Evolutionary conservation across 2,113 vertebrate species (phyloP).

Genomic region (Oplegnathus fasciatus): DNA sequence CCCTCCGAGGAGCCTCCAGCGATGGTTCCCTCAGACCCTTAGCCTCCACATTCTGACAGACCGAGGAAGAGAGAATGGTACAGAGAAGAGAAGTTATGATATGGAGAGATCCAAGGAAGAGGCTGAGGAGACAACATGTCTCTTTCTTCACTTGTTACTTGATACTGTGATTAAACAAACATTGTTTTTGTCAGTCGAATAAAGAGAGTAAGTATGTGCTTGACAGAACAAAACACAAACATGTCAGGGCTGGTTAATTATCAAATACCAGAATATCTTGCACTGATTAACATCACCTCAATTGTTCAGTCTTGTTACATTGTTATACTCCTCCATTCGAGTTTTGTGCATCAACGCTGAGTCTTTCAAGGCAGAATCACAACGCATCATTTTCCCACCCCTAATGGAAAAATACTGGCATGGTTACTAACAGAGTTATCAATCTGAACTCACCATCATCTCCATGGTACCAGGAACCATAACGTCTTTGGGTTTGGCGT

Average conservation of each 20-base stretch:
- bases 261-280: background rate
- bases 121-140: background rate
- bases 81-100: background rate
- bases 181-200: background rate
- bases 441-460: constrained; percentile 89
- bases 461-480: constrained; percentile 90
- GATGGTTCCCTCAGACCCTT: constrained; percentile 92
- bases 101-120: background rate
- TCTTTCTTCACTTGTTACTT: background rate
- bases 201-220: background rate
- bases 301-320: background rate
- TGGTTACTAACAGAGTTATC: background rate
- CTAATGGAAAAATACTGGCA: background rate
- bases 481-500: constrained; percentile 96
- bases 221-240: background rate
- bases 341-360: background rate
- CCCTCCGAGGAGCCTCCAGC: constrained; percentile 91
- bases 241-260: background rate
- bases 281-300: background rate
- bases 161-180: background rate
- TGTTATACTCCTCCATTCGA: background rate
- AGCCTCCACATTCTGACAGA: constrained; percentile 90
- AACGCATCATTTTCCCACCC: background rate
- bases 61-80: background rate
- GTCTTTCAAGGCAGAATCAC: background rate